Conservation (phyloP, 2,888 invertebrate genomes). For the Lottia scabra region DNA sequence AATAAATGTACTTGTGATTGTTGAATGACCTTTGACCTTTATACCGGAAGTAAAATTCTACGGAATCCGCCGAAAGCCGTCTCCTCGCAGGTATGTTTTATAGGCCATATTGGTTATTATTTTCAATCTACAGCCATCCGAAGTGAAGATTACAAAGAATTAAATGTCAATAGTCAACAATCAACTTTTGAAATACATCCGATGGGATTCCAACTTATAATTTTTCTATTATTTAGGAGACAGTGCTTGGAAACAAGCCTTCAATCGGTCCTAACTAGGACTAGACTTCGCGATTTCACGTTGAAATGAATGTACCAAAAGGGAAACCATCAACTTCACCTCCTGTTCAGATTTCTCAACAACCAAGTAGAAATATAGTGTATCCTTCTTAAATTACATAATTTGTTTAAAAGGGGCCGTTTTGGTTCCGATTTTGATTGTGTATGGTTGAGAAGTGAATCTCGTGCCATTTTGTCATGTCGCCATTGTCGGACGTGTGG, state of each 20-base stretch:
- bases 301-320: conserved; percentile 62
- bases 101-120: conserved; percentile 58
- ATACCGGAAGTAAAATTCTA: conserved; percentile 42
- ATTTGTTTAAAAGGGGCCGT: neutral
- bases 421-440: neutral
- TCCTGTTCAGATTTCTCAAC: conserved; percentile 52
- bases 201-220: conserved; percentile 27
- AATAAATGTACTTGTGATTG: too few relatives aligned
- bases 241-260: conserved; percentile 64
- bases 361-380: conserved; percentile 46
- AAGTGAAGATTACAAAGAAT: conserved; percentile 14
- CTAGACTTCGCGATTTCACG: conserved; percentile 40
- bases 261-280: conserved; percentile 51
- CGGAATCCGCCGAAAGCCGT: conserved; percentile 60
- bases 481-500: neutral
- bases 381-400: conserved; percentile 43
- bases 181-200: neutral
- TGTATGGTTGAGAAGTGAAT: neutral
- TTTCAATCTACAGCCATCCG: conserved; percentile 56
- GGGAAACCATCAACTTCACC: conserved; percentile 58
- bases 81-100: conserved; percentile 62
- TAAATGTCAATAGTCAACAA: neutral
- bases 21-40: conserved; percentile 22
- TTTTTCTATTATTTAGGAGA: conserved; percentile 57
- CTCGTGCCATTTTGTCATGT: neutral